A percentile compares a stretch with the other conserved stretches of the same genome.
Conservation (phyloP, 2,888 invertebrate genomes). For the Drosophila austrosaltans region DNA sequence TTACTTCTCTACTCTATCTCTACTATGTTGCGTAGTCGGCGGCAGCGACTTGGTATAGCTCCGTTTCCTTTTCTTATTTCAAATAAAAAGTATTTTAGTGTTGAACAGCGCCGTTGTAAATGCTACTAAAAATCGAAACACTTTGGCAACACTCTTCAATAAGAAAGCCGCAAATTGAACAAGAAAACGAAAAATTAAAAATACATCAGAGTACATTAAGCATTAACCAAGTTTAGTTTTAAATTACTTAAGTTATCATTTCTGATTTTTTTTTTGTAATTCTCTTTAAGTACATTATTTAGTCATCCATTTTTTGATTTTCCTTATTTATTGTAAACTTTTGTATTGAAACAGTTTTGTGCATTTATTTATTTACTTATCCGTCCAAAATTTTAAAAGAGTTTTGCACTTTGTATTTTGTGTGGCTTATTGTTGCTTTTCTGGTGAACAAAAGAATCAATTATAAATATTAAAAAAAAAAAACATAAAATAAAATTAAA, state of each 20-base stretch:
- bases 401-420: constrained; percentile 10
- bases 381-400: constrained; percentile 10
- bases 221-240: constrained; percentile 13
- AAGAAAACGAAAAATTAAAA: constrained; percentile 21
- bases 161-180: constrained; percentile 31
- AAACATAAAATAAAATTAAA: background rate
- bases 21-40: constrained; percentile 59
- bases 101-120: constrained; percentile 58
- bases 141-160: constrained; percentile 27
- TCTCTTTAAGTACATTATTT: constrained; percentile 4
- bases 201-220: constrained; percentile 37
- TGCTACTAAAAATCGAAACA: constrained; percentile 47
- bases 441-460: constrained; percentile 8
- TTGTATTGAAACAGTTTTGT: constrained; percentile 25
- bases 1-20: constrained; percentile 23
- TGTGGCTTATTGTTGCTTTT: constrained; percentile 36
- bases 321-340: constrained; percentile 2
- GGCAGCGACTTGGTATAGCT: constrained; percentile 50
- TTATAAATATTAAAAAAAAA: constrained; percentile 2
- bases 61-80: constrained; percentile 42
- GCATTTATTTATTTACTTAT: constrained; percentile 43
- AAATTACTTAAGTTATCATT: constrained; percentile 8
- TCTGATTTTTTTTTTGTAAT: background rate
- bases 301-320: constrained; percentile 7
- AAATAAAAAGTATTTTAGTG: constrained; percentile 51